Percentiles rank a stretch among this genome's conserved stretches.
These are phyloP conservation scores for Mirounga angustirostris DNA, from an alignment of 2,113 vertebrate genomes.

Conservation along the genomic window DNA sequence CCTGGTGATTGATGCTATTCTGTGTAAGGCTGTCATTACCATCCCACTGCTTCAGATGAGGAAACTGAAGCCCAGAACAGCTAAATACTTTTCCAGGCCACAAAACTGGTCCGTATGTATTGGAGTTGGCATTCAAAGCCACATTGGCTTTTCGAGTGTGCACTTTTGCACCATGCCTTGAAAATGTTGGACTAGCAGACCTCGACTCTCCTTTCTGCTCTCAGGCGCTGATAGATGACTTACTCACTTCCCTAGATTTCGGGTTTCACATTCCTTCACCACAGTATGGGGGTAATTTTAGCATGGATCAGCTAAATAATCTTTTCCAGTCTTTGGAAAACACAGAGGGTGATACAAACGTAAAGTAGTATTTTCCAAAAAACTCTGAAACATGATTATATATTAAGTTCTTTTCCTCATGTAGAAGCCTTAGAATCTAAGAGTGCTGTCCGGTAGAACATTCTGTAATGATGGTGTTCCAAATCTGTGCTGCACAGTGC, in stretches of 20 bases:
- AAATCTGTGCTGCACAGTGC: rapidly evolving
- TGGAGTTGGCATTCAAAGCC: not conserved
- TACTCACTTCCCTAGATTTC: not conserved
- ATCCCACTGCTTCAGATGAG: not conserved
- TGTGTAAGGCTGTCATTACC: not conserved
- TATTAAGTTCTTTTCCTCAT: not conserved
- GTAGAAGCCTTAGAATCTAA: not conserved
- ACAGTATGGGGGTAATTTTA: not conserved
- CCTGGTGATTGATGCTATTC: not conserved
- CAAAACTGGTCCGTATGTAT: not conserved
- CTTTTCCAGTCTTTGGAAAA: conserved; percentile 24
- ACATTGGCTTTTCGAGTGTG: not conserved
- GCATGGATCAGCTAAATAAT: not conserved
- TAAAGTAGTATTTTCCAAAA: not conserved
- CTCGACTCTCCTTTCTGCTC: not conserved
- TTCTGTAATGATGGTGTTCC: not conserved
- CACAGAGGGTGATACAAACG: not conserved
- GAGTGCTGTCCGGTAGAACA: not conserved
- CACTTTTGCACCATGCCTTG: not conserved
- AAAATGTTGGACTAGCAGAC: not conserved
- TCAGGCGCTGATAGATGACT: not conserved
- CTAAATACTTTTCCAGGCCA: not conserved
- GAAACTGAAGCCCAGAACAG: not conserved
- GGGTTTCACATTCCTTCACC: not conserved
- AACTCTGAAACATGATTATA: not conserved